phyloP scores from a whole-genome alignment of 2,888 invertebrate genomes.

The Yponomeuta cagnagella region DNA sequence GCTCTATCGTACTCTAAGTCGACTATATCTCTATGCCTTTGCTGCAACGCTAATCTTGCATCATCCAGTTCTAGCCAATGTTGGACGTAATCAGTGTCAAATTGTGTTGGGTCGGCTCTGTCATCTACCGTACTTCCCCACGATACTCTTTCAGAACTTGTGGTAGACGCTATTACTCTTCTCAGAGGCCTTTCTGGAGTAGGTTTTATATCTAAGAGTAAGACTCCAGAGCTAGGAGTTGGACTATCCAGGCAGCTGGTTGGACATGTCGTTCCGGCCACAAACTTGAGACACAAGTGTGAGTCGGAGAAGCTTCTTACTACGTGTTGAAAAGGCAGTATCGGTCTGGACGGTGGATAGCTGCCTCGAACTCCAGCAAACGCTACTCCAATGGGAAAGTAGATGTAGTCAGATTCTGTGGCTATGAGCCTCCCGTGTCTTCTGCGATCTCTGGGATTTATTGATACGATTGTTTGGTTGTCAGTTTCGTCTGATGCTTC shows the following conservation, averaged over 20 bases:
- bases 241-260: constrained; percentile 74
- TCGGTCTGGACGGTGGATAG: constrained; percentile 81
- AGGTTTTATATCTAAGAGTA: constrained; percentile 76
- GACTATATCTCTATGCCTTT: constrained; percentile 80
- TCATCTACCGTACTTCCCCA: constrained; percentile 78
- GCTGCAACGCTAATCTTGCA: constrained; percentile 80
- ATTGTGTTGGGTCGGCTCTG: constrained; percentile 74
- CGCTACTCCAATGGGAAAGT: constrained; percentile 80
- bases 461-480: constrained; percentile 72
- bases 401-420: constrained; percentile 79
- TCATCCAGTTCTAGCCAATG: constrained; percentile 85
- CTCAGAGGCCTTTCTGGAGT: constrained; percentile 75
- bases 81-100: constrained; percentile 84
- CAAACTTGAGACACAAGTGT: constrained; percentile 81
- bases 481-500: constrained; percentile 85
- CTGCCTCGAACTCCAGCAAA: constrained; percentile 81
- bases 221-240: constrained; percentile 77
- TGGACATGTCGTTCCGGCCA: constrained; percentile 75
- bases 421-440: constrained; percentile 74
- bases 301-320: constrained; percentile 85
- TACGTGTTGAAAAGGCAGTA: constrained; percentile 82
- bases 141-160: constrained; percentile 68
- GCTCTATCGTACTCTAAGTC: constrained; percentile 85
- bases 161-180: constrained; percentile 71
- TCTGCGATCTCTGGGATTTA: constrained; percentile 65